phyloP scores from a whole-genome alignment of 2,797 vertebrate species.

The Danio aesculapii region DNA sequence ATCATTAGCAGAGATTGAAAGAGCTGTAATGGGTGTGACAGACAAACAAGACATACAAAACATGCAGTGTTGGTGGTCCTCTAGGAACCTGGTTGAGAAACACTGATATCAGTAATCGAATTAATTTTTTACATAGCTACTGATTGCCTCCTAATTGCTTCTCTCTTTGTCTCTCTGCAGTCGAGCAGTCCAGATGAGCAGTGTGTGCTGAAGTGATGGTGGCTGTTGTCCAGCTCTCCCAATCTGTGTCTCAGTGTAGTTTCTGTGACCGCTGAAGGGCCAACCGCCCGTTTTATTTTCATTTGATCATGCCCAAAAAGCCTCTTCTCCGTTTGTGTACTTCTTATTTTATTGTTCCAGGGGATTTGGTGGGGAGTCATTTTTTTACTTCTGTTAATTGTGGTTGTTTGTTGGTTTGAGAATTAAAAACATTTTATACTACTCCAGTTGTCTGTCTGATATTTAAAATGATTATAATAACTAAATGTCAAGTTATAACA shows the following conservation, averaged over 20 bases:
- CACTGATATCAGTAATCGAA: too few relatives aligned
- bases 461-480: neutral
- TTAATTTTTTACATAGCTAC: too few relatives aligned
- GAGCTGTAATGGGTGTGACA: too few relatives aligned
- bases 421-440: constrained; percentile 81
- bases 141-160: neutral
- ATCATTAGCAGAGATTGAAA: too few relatives aligned
- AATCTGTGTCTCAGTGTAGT: constrained; percentile 38
- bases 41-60: too few relatives aligned
- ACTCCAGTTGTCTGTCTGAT: constrained; percentile 48
- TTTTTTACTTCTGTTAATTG: constrained; percentile 71
- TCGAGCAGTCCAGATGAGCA: constrained; percentile 89
- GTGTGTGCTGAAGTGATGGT: constrained; percentile 54
- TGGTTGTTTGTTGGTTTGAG: constrained; percentile 75
- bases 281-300: constrained; percentile 64
- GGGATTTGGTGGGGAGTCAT: constrained; percentile 49
- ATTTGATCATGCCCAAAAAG: constrained; percentile 43
- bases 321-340: constrained; percentile 55
- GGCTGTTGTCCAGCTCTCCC: constrained; percentile 54
- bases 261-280: constrained; percentile 48
- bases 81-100: too few relatives aligned
- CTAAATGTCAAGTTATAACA: too few relatives aligned
- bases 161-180: constrained; percentile 69
- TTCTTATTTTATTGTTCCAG: constrained; percentile 64
- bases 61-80: too few relatives aligned